phyloP scores from a whole-genome alignment of 2,113 vertebrate species.

The Sterrhoptilus dennistouni region DNA sequence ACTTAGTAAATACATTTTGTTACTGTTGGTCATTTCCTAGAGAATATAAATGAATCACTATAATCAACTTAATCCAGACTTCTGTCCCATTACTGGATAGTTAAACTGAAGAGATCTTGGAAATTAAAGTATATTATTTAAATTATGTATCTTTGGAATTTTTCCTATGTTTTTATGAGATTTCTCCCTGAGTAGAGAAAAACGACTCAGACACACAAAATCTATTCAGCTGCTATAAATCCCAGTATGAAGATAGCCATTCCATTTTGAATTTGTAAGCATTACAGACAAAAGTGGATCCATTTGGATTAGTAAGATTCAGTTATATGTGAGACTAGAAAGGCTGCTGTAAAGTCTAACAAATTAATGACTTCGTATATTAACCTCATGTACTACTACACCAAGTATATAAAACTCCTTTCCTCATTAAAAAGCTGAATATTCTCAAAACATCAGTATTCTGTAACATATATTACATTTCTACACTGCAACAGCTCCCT shows the following conservation, averaged over 20 bases:
- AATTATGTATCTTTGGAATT: background rate
- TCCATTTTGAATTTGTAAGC: constrained; percentile 14
- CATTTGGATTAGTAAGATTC: background rate
- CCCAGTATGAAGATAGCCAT: background rate
- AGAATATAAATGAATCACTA: background rate
- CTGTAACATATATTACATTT: background rate
- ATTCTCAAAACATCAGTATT: background rate
- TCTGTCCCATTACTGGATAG: background rate
- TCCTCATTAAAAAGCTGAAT: background rate
- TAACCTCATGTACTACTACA: background rate
- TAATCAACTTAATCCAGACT: constrained; percentile 38
- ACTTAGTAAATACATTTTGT: background rate
- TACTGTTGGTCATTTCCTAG: background rate
- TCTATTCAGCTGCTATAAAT: background rate
- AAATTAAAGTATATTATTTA: background rate
- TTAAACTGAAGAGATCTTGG: background rate
- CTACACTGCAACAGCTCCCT: background rate
- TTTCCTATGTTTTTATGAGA: constrained; percentile 2
- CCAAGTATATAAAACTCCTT: background rate
- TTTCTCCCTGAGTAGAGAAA: background rate
- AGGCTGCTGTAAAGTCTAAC: background rate
- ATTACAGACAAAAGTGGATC: background rate
- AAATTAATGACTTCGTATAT: background rate
- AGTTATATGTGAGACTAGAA: constrained; percentile 32
- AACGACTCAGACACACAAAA: background rate